Evolutionary conservation across 2,888 invertebrate genomes (phyloP).

Genomic region (Morinoia aosen): DNA sequence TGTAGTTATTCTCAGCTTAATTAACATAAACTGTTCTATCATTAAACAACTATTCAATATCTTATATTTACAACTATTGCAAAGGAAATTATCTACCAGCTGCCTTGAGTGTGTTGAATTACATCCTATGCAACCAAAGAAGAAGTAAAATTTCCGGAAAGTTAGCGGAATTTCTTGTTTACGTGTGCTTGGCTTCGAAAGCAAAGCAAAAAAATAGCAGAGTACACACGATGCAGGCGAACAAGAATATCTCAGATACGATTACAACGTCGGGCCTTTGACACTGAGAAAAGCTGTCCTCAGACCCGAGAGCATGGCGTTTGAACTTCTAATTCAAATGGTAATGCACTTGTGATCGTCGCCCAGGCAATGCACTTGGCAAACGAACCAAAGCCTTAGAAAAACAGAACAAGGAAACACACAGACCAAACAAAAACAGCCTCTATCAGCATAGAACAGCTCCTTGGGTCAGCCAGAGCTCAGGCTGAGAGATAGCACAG

Average conservation of each 20-base stretch:
- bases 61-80: neutral
- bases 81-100: neutral
- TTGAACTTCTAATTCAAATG: conserved; percentile 10
- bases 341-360: neutral
- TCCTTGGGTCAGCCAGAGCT: neutral
- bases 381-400: neutral
- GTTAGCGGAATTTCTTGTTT: neutral
- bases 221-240: neutral
- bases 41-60: neutral
- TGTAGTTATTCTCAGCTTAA: no score
- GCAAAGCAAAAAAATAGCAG: neutral
- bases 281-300: neutral
- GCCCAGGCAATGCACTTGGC: neutral
- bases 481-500: neutral
- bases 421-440: neutral
- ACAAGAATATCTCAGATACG: neutral
- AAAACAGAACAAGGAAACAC: neutral
- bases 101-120: neutral
- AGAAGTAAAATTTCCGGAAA: neutral
- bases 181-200: neutral
- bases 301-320: neutral
- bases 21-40: neutral
- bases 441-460: neutral
- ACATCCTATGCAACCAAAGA: neutral
- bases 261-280: neutral